Conservation (phyloP, 2,888 invertebrate species). For the Dynastes hyllus region DNA sequence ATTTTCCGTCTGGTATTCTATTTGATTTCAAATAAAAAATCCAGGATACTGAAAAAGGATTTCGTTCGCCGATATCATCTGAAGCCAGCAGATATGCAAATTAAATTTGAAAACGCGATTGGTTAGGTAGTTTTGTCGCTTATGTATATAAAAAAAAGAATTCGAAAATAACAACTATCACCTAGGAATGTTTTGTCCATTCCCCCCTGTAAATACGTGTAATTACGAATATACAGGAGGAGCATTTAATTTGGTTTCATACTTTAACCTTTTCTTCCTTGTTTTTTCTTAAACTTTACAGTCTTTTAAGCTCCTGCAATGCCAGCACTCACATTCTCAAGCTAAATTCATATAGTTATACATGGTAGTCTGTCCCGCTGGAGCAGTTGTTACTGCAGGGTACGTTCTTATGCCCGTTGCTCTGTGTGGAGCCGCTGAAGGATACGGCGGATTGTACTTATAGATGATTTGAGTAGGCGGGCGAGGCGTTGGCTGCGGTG, state of each 20-base stretch:
- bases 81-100: constrained; percentile 9
- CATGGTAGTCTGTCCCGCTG: constrained; percentile 32
- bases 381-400: constrained; percentile 25
- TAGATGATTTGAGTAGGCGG: constrained; percentile 30
- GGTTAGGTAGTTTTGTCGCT: too few relatives aligned
- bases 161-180: background rate
- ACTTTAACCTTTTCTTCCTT: background rate
- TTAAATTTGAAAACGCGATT: too few relatives aligned
- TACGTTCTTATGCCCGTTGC: constrained; percentile 26
- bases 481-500: constrained; percentile 26
- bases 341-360: constrained; percentile 43
- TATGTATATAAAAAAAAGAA: background rate
- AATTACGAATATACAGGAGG: constrained; percentile 1
- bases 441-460: constrained; percentile 33
- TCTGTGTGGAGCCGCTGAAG: constrained; percentile 18
- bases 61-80: background rate
- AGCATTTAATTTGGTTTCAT: constrained; percentile 11
- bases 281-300: constrained; percentile 8
- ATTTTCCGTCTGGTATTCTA: too few relatives aligned
- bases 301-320: constrained; percentile 38
- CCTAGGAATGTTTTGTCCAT: background rate
- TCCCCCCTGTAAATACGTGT: background rate
- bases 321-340: constrained; percentile 39
- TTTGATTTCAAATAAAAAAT: too few relatives aligned
- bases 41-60: too few relatives aligned